Base-by-base conservation (phyloP, 2,888 invertebrate genomes). In the Archips crataeganus region DNA sequence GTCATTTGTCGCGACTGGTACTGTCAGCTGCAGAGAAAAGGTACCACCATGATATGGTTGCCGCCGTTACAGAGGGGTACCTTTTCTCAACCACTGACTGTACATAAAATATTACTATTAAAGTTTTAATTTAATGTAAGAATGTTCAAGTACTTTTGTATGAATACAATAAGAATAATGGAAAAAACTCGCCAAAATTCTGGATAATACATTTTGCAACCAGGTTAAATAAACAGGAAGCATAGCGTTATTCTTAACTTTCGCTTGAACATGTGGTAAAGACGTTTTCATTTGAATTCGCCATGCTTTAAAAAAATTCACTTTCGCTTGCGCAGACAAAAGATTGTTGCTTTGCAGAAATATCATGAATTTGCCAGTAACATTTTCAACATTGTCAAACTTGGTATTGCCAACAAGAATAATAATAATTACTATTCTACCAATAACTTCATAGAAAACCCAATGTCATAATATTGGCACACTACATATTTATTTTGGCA, bases 251-350 rank as follows among this genome's bases (percentile, higher is more conserved):
- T 54, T 62, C 34, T 23, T 34, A 34, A 67, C 72, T 72, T 72
- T 72, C 72, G 67, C 67, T 72, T 45, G 10, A 15, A 62, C 45
- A 62, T 39, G 34, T 61, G 45, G 23, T 36, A 51, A 42, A 47
- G n/a, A 39, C 34, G 62, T 62, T 72, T 51, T 45, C 67, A 67
- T 62, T 54, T 61, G 11, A 67, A 72, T 72, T 72, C 54, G 72
- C 54, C 61, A 62, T 61, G 66, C 67, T 72, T 72, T 49, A 39
- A 23, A n/a, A 32, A 5, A 11, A 51, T 23, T 62, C 13, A 62
- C 61, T 72, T 72, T 72, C 72, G 62, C 62, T 47, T 61, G 23
- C 36, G 54, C 72, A 45, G 45, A 67, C 54, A 72, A 72, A 62
- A 36, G 32, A 47, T n/a, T 11, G 15, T 45, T 34, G 54, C 51